These are phyloP conservation scores for Drosophila formosana DNA, from an alignment of 2,888 invertebrate genomes.

Conservation along the genomic window DNA sequence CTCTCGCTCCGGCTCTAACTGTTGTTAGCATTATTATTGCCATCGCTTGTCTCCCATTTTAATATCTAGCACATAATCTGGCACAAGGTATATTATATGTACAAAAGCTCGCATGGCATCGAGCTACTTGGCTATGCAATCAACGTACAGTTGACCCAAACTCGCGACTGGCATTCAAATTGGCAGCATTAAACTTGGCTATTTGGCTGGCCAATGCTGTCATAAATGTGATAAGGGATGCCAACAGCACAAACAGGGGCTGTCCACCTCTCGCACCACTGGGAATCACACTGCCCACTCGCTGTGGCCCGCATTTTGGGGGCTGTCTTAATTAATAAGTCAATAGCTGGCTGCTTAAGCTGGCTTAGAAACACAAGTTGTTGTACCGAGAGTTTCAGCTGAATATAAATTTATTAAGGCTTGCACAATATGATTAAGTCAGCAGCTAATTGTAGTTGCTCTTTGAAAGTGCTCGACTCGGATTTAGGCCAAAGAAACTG, in stretches of 20 bases:
- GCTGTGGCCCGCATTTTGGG: neutral
- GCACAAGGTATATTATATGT: constrained; percentile 30
- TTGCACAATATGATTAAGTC: constrained; percentile 15
- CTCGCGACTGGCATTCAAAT: constrained; percentile 73
- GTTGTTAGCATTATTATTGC: constrained; percentile 20
- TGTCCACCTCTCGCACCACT: neutral
- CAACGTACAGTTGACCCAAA: constrained; percentile 46
- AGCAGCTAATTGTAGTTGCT: constrained; percentile 22
- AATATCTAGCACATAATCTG: constrained; percentile 50
- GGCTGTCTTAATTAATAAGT: constrained; percentile 75
- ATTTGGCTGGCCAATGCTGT: constrained; percentile 56
- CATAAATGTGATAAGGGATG: constrained; percentile 77
- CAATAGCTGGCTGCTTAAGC: constrained; percentile 61
- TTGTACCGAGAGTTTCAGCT: constrained; percentile 4
- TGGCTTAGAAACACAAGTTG: constrained; percentile 37
- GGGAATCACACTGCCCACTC: neutral
- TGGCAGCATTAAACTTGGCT: constrained; percentile 56
- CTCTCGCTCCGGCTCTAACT: constrained; percentile 11
- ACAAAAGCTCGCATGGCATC: constrained; percentile 5
- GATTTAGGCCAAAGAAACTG: neutral
- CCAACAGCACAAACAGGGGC: constrained; percentile 19
- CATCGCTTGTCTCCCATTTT: constrained; percentile 30
- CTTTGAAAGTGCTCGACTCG: neutral
- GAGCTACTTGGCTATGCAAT: constrained; percentile 66
- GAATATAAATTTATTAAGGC: constrained; percentile 29